Base-by-base conservation (phyloP, 1,140 invertebrate genomes). In the Drosophila takahashii region DNA sequence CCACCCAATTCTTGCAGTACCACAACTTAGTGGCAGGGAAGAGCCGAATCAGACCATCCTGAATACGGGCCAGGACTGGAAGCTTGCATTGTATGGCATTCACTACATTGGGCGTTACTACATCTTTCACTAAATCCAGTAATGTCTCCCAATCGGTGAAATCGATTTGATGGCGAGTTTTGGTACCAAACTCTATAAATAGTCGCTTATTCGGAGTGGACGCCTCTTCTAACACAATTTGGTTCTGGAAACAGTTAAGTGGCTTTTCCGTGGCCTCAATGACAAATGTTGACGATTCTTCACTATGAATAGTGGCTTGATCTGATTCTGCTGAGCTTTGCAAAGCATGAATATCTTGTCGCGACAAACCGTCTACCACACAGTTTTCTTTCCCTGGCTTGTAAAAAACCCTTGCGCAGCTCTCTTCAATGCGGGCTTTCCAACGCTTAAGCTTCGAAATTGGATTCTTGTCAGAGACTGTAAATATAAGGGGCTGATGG, bases 361-460 rank as follows among this genome's bases (percentile, higher is more conserved):
- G 5, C 6, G 13, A 5, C 37, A 41, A n/a, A n/a, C 2, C n/a
- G n/a, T 1, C 1, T 22, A 3, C 92, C 45, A 92, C 92, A n/a
- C 52, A 57, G 71, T 93, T 92, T 18, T 74, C 36, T 67, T 78
- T 91, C 29, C 92, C 93, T 9, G 79, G 44, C 83, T 93, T 52
- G 22, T 41, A 54, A 9, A 41, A 11, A 3, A 27, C 34, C 18
- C 5, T 41, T 54, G n/a, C 52, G 18, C 34, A 9, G 9, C 52
- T 41, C 1, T 54, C n/a, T 41, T 54, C n/a, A 10, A 39, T 27
- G 13, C 36, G 36, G 36, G 52, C 52, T 16, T 54, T 41, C 52
- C 22, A 22, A 22, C 22, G 22, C 22, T 22, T 22, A 22, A 22
- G 22, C 22, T 22, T 22, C 22, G 22, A 22, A 22, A 2, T 22